These are phyloP conservation scores for Agrochola circellaris DNA, from an alignment of 2,888 invertebrate species.

Conservation along the genomic window DNA sequence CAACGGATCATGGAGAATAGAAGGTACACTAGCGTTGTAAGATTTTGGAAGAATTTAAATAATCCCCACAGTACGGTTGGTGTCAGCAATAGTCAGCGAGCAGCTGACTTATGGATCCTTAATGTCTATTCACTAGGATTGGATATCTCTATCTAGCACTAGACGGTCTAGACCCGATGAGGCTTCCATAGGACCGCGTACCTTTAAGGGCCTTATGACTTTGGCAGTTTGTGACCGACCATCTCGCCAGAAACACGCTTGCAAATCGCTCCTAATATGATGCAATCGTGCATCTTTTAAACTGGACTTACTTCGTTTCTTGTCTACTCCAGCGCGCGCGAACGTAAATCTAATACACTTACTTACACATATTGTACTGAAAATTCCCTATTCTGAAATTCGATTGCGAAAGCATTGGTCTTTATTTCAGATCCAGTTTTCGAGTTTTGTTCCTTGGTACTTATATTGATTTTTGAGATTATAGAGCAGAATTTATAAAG, in stretches of 20 bases:
- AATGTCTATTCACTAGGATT: not conserved
- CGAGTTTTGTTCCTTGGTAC: not conserved
- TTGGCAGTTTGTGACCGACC: not conserved
- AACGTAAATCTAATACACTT: slow-evolving; percentile 25
- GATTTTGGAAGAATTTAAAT: not conserved
- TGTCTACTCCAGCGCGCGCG: not conserved
- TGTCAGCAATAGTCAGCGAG: not conserved
- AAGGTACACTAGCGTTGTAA: slow-evolving; percentile 10
- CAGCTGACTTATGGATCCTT: not conserved
- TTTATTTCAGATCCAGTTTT: slow-evolving; percentile 12
- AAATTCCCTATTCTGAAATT: slow-evolving; percentile 44
- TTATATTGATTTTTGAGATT: not conserved
- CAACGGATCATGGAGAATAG: not conserved
- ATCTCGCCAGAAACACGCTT: not conserved
- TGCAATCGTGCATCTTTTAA: not conserved
- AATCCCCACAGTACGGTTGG: not conserved
- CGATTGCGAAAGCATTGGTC: slow-evolving; percentile 18
- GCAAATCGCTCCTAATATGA: not conserved
- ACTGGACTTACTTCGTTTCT: slow-evolving; percentile 19
- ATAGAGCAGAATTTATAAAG: not conserved
- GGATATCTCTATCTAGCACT: not conserved
- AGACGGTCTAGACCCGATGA: not conserved
- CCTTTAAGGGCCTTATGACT: not conserved
- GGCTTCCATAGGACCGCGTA: not conserved
- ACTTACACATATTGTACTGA: slow-evolving; percentile 23